Conservation (phyloP, 1,140 invertebrate species). For the Drosophila grimshawi region DNA sequence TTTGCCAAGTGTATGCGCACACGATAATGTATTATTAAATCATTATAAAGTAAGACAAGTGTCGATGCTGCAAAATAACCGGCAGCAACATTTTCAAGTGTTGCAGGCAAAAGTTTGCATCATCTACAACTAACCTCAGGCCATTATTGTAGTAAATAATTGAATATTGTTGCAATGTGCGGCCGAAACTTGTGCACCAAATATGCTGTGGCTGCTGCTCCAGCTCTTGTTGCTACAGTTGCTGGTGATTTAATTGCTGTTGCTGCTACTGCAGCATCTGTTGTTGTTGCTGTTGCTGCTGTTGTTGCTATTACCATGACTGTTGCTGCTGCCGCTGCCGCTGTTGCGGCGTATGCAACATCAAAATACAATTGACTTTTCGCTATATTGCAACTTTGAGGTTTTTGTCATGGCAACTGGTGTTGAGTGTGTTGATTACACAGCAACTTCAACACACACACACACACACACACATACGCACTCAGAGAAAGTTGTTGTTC, state of each 20-base stretch:
- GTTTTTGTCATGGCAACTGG: constrained; percentile 52
- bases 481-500: neutral
- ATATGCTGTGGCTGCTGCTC: constrained; percentile 55
- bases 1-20: neutral
- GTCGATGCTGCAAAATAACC: neutral
- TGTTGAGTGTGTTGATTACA: constrained; percentile 44
- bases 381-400: constrained; percentile 74
- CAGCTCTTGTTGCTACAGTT: neutral
- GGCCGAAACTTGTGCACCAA: constrained; percentile 46
- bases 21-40: neutral
- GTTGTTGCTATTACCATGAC: constrained; percentile 16
- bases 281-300: constrained; percentile 36
- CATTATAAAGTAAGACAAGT: neutral
- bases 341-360: constrained; percentile 47
- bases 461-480: constrained; percentile 11
- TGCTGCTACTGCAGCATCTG: constrained; percentile 8
- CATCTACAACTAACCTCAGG: constrained; percentile 34
- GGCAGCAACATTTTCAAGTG: neutral
- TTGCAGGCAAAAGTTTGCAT: constrained; percentile 19
- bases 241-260: constrained; percentile 10
- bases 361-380: constrained; percentile 82
- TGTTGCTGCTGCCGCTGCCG: constrained; percentile 16
- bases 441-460: neutral
- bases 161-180: constrained; percentile 74
- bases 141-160: constrained; percentile 75